phyloP scores from a whole-genome alignment of 2,888 invertebrate species.

The Hydrotaea cyrtoneurina region DNA sequence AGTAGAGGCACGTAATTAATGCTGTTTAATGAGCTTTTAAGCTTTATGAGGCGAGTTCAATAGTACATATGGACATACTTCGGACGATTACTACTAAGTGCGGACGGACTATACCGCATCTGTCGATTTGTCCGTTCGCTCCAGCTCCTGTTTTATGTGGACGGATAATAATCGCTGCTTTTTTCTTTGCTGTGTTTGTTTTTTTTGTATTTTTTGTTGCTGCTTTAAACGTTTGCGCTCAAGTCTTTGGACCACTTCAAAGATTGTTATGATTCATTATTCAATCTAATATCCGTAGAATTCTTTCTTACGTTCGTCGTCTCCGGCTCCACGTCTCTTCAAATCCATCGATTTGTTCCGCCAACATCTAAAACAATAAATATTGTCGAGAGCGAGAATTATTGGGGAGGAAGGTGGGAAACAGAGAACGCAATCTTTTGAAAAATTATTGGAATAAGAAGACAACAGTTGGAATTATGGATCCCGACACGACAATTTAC shows the following conservation, averaged over 20 bases:
- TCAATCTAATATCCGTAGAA: conserved; percentile 56
- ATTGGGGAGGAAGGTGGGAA: not conserved
- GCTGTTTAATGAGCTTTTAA: conserved; percentile 66
- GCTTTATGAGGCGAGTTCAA: conserved; percentile 34
- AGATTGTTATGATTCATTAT: conserved; percentile 63
- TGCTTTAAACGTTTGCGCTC: conserved; percentile 6
- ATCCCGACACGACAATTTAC: conserved; percentile 1
- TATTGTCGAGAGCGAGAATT: not conserved
- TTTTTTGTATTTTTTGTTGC: not conserved
- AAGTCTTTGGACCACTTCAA: conserved; percentile 34
- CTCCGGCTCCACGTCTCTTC: not conserved
- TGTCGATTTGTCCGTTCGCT: not conserved
- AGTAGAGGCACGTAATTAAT: conserved; percentile 65
- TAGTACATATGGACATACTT: conserved; percentile 2
- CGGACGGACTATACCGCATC: not conserved
- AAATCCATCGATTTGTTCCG: conserved; percentile 46
- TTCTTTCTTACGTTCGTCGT: not conserved
- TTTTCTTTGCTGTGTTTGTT: not conserved
- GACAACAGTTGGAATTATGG: conserved; percentile 15
- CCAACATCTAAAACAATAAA: conserved; percentile 53
- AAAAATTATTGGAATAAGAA: conserved; percentile 1
- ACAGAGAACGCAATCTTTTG: conserved; percentile 21
- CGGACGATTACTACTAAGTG: not conserved
- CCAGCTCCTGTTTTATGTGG: not conserved
- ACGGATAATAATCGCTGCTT: not conserved